Evolutionary conservation across 2,888 invertebrate genomes (phyloP).

Genomic region (Melolontha melolontha): DNA sequence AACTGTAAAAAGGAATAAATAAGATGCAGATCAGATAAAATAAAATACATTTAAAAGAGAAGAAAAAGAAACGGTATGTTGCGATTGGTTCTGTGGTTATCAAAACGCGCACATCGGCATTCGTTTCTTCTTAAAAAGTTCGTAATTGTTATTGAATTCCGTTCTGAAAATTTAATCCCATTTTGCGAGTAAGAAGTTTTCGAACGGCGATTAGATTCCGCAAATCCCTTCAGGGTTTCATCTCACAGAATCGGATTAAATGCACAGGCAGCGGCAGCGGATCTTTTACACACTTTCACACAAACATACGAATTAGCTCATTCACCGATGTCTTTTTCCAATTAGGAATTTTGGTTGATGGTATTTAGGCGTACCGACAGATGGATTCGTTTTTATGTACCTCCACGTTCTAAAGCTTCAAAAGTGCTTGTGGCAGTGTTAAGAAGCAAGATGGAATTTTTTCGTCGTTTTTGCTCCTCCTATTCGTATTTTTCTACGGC

Average conservation of each 20-base stretch:
- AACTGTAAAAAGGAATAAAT: no score
- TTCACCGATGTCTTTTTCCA: constrained; percentile 21
- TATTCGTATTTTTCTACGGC: no score
- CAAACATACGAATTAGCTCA: constrained; percentile 28
- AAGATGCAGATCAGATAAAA: no score
- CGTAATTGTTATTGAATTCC: constrained; percentile 35
- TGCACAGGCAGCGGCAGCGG: constrained; percentile 1
- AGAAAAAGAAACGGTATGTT: no score
- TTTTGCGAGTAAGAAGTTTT: constrained; percentile 28
- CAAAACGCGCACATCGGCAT: constrained; percentile 1
- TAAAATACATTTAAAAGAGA: no score
- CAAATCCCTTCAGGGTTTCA: constrained; percentile 26
- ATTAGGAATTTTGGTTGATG: constrained; percentile 7
- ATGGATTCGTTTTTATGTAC: no score
- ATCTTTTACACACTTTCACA: constrained; percentile 23
- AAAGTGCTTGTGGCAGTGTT: no score
- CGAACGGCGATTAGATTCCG: constrained; percentile 28
- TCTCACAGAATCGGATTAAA: constrained; percentile 26
- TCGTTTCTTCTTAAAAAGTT: constrained; percentile 16
- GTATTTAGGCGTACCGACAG: no score
- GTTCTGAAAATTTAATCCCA: constrained; percentile 34
- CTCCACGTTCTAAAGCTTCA: no score
- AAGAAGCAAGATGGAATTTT: no score
- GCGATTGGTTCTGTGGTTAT: neutral
- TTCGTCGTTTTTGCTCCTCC: no score